Percentiles rank a stretch among this genome's conserved stretches.
phyloP scores from a whole-genome alignment of 2,113 vertebrate genomes.

The Cephalopholis sonnerati region DNA sequence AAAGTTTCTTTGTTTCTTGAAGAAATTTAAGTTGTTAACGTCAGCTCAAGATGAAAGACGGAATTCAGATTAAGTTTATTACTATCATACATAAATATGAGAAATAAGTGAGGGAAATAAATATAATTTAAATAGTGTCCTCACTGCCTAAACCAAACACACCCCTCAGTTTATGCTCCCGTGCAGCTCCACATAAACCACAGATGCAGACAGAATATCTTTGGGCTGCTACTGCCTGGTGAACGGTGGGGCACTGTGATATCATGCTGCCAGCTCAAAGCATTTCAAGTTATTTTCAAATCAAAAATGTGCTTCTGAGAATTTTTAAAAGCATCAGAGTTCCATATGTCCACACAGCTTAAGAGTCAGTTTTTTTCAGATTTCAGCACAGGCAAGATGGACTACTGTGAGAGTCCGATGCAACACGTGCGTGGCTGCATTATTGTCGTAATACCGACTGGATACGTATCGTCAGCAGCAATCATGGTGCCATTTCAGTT shows the following conservation, averaged over 20 bases:
- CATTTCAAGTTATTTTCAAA: neutral
- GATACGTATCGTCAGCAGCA: neutral
- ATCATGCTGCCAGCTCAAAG: constrained; percentile 1
- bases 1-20: neutral
- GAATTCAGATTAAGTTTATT: neutral
- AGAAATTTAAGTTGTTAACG: neutral
- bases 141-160: neutral
- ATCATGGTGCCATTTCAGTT: neutral
- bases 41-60: neutral
- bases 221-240: neutral
- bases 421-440: neutral
- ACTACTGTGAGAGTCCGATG: neutral
- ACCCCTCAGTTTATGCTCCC: neutral
- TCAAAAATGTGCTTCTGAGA: neutral
- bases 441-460: neutral
- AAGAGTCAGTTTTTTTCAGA: no score
- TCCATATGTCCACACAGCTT: neutral
- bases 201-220: neutral
- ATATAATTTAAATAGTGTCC: neutral
- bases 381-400: neutral
- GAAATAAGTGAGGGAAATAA: neutral
- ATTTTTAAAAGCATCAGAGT: neutral
- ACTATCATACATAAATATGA: neutral
- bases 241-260: neutral
- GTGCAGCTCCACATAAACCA: neutral